Evolutionary conservation across 2,113 vertebrate genomes (phyloP).

Genomic region (Leucopsar rothschildi): DNA sequence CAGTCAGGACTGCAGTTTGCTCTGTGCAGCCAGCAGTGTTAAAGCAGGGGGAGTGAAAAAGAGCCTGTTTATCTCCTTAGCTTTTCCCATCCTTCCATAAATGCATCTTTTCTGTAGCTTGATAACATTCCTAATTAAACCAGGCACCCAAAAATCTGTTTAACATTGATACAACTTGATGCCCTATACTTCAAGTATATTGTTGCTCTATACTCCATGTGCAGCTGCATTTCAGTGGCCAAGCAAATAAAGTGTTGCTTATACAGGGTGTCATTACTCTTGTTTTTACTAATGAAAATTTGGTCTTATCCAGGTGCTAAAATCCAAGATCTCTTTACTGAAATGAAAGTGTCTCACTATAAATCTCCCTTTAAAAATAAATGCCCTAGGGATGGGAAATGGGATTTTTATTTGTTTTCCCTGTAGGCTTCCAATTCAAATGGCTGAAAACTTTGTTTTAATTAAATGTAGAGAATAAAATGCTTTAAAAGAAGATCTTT

Average conservation of each 20-base stretch:
- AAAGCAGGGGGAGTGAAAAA: not conserved
- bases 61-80: not conserved
- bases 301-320: not conserved
- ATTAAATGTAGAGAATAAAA: not conserved
- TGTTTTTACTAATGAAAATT: not conserved
- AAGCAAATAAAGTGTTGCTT: not conserved
- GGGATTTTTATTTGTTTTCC: not conserved
- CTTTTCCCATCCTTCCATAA: not conserved
- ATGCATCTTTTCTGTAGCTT: not conserved
- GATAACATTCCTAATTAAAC: not conserved
- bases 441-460: not conserved
- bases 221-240: not conserved
- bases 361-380: not conserved
- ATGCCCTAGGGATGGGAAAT: not conserved
- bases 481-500: not conserved
- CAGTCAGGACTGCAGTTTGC: not conserved
- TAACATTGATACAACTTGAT: not conserved
- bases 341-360: not conserved
- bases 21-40: not conserved
- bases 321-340: not conserved
- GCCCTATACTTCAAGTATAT: not conserved
- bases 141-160: not conserved
- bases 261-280: not conserved
- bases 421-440: not conserved
- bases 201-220: not conserved